Evolutionary conservation across 1,140 invertebrate genomes (phyloP), one percentile per base, ranked within the genome.

Genomic region (Bombus soroeensis): DNA sequence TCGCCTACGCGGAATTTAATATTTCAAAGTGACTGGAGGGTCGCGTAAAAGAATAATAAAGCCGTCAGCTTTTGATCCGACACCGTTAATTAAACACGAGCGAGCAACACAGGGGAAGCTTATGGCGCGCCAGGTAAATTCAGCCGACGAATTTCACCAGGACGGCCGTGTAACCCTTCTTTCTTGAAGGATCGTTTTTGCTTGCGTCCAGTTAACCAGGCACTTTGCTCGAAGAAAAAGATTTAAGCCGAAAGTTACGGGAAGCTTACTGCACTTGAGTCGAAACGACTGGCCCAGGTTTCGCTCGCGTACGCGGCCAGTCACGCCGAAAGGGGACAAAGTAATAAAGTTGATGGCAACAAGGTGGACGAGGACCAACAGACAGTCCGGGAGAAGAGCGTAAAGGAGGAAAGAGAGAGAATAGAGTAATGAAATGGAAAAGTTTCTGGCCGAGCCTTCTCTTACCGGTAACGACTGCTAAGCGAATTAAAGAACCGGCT

Each of bases 341-440:
- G 92, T 93, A 93, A 93, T 93, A 93, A 93, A 93, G 91, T 92
- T 94, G 92, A 94, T 92, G 90, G 89, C 32, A 77, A 84, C 74
- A 39, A 84, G 53, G 59, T 10, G 57, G 39, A 81, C 64, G 76
- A 28, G 53, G 80, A 10, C 66, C 66, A 47, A 57, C 28, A 76
- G 47, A 28, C 41, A 77, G 47, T 53, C 47, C 18, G 5, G 0
- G 18, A 53, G 47, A 53, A 22, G 18, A 22, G 18, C 47, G 47
- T 53, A n/a, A 37, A 28, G 22, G 34, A 10, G 5, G 22, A 39
- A 1, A 15, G 71, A n/a, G 71, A 68, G 78, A 86, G 64, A 83
- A 86, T 70, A 62, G 86, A 89, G 90, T 94, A 94, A 94, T 94
- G 93, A 94, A 93, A 94, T 94, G 93, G 92, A 92, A 93, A 94